Conservation (phyloP, 2,888 invertebrate species). For the Hymenopus coronatus region DNA sequence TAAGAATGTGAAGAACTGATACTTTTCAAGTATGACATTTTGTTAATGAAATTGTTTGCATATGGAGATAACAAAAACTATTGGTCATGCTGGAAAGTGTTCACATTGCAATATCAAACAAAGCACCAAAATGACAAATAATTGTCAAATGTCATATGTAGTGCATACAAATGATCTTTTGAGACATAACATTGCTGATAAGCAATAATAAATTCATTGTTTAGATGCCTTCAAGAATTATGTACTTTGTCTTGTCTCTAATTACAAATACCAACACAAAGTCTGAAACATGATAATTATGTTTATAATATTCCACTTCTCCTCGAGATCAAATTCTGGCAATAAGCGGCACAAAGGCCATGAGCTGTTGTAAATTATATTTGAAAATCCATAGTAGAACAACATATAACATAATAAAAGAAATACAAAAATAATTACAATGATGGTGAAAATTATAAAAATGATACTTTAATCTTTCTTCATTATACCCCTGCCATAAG, state of each 20-base stretch:
- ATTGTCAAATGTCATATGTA: too few species aligned
- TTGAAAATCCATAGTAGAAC: neutral
- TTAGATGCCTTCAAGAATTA: neutral
- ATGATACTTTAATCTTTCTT: neutral
- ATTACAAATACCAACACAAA: too few species aligned
- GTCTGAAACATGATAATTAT: too few species aligned
- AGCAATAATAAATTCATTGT: neutral
- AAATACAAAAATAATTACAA: neutral
- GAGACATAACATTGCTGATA: too few species aligned
- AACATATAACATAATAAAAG: neutral
- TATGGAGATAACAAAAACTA: too few species aligned
- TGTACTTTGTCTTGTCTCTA: neutral
- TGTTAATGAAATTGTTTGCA: too few species aligned
- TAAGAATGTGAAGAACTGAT: too few species aligned
- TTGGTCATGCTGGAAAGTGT: too few species aligned
- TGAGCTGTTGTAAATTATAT: neutral
- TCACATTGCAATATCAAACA: too few species aligned
- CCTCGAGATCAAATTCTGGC: neutral
- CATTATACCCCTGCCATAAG: neutral
- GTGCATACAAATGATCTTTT: too few species aligned
- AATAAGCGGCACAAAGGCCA: neutral
- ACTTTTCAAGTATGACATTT: too few species aligned
- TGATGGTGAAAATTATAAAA: neutral
- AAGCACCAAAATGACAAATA: too few species aligned
- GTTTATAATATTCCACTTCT: neutral